These are phyloP conservation scores for Dipodomys merriami DNA, from an alignment of 2,113 vertebrate genomes.

Conservation along the genomic window DNA sequence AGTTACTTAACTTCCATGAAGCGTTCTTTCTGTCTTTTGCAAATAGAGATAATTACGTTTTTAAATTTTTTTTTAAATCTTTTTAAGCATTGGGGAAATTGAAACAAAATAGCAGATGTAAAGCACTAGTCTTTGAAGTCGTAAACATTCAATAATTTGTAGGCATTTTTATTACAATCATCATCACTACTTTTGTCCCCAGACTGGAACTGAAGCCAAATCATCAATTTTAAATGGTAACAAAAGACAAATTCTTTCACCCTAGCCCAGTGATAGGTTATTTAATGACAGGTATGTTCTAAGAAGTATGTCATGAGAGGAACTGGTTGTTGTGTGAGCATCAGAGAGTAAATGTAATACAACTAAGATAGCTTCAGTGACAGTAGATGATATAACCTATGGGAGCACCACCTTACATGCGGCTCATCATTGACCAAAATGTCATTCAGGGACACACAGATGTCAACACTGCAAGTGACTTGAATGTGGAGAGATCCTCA, in stretches of 20 bases:
- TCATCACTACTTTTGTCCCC: background rate
- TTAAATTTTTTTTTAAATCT: too few species aligned
- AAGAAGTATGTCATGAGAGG: background rate
- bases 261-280: background rate
- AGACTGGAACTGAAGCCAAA: background rate
- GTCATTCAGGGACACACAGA: background rate
- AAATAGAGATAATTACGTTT: background rate
- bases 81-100: background rate
- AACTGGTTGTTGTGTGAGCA: background rate
- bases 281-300: background rate
- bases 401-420: background rate
- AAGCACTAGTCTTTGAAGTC: background rate
- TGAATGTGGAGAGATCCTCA: background rate
- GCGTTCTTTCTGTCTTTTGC: background rate
- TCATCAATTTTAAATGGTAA: background rate
- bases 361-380: background rate
- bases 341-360: background rate
- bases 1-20: background rate
- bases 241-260: background rate
- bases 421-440: background rate
- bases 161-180: background rate
- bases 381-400: background rate
- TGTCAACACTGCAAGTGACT: background rate
- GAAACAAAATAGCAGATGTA: background rate
- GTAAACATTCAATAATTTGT: background rate